Base-by-base conservation (phyloP, 2,797 vertebrate genomes). In the Notoglanidium macrostoma region DNA sequence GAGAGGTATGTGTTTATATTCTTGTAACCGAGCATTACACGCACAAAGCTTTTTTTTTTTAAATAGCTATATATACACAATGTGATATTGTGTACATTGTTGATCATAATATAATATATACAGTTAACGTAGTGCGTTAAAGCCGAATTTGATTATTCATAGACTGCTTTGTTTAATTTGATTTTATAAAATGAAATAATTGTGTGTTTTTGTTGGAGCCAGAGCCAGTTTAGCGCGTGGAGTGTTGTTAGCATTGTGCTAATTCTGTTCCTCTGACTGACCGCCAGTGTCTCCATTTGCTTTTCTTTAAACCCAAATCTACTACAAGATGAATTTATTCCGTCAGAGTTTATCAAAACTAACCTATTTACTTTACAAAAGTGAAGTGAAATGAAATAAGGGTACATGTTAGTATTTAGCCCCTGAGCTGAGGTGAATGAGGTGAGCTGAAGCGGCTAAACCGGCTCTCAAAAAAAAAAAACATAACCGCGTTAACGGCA, bases 191-290 rank as follows among this genome's bases (percentile, higher is more conserved):
- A 8, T 23, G 0, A 3, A 40, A 54, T 55, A 32, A 46, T 46
- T 46, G 46, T 46, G 7, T 46, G 46, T 46, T 2, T 46, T 2
- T 46, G 46, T 46, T 51, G 8, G 5, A 51, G 3, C 51, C 9
- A 21, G 6, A 1, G 59, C 10, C 54, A 14, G 32, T n/a, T 32
- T 80, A 59, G 77, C 77, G 77, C 77, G 77, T 80, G 55, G 2
- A 80, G 23, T 81, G 79, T 81, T 81, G 79, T 81, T 81, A 81
- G 79, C 79, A n/a, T 46, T 1, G 6, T 81, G 79, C 79, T 81
- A 81, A 46, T n/a, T 1, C 1, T 15, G n/a, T 57, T 59, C 29
- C 73, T 55, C n/a, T 55, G 51, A 55, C 74, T 54, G 74, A 77
- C 21, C 51, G n/a, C 49, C 29, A 2, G 51, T 1, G 76, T 21